Evolutionary conservation across 2,888 invertebrate genomes (phyloP), one percentile per base, ranked within the genome.

Genomic region (Phrixothrix hirtus): DNA sequence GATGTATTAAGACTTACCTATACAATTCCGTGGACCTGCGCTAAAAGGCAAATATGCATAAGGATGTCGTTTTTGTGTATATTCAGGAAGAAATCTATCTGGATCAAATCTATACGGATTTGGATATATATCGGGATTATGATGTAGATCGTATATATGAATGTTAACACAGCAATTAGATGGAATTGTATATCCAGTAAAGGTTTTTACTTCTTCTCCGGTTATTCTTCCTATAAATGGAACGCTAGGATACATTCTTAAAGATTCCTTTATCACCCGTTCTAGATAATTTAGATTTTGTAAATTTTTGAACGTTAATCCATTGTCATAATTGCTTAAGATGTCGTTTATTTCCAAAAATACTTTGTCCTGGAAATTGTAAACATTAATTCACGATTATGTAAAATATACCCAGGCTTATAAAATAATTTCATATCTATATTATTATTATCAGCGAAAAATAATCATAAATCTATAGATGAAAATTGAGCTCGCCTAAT

Each of bases 51-150:
- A 78, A 64, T 81, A 87, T 0, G 82, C 78, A 57, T 80, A 87
- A 0, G 84, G 83, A 73, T 87, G 85, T 16, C 85, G 75, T 12
- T 72, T 69, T 1, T 63, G 51, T 6, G 75, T 69, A 61, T 80
- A 80, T 63, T 87, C 83, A 0, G 83, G 81, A 26, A 84, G 67
- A 72, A 89, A 89, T 57, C 89, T 75, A 38, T 88, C 87, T 0
- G 88, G 88, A 65, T 86, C 82, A 68, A 86, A 89, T 55, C 75
- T 78, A 37, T 80, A 74, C 0, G 89, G 87, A 58, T 88, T 77
- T 0, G 83, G 79, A 75, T 81, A 89, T 38, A 81, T 75, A n/a
- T 81, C 76, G 0, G 82, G 79, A 65, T 85, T 79, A 4, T 84
- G 80, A 69, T 89, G 88, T 5, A 86, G 63, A 61, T 85, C 83